Percentiles rank a stretch among this genome's conserved stretches.
These are phyloP conservation scores for Metopolophium dirhodum DNA, from an alignment of 1,140 invertebrate genomes.

Conservation along the genomic window DNA sequence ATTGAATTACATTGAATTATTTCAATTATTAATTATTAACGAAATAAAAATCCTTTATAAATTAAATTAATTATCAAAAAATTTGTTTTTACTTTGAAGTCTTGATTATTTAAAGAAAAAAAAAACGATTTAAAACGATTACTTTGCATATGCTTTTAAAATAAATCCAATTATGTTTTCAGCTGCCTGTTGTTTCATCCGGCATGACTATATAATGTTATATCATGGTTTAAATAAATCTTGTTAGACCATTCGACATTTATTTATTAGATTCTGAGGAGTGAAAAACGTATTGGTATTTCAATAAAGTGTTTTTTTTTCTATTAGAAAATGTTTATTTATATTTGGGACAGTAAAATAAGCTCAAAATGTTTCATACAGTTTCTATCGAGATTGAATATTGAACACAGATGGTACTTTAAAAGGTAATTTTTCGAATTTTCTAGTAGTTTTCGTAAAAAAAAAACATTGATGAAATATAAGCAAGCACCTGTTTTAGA, in stretches of 20 bases:
- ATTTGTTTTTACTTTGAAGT: background rate
- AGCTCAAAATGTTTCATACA: background rate
- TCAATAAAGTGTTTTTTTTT: slow-evolving; percentile 3
- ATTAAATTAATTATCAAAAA: background rate
- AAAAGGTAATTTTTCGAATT: background rate
- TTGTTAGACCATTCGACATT: background rate
- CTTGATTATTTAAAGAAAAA: background rate
- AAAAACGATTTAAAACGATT: background rate
- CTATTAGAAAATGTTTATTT: background rate
- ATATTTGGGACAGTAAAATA: background rate
- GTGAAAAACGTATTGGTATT: background rate
- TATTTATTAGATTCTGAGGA: background rate
- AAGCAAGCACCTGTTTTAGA: slow-evolving; percentile 14
- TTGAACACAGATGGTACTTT: slow-evolving; percentile 14
- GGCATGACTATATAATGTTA: background rate
- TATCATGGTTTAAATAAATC: background rate
- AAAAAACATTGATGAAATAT: slow-evolving; percentile 4
- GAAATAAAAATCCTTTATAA: background rate
- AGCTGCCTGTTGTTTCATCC: background rate
- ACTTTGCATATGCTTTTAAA: background rate
- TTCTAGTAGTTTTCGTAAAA: background rate
- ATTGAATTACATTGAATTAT: background rate
- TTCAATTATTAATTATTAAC: too few species aligned
- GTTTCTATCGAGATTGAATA: slow-evolving; percentile 15
- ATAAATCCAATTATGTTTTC: background rate